A percentile compares a stretch with the other conserved stretches of the same genome.
These are phyloP conservation scores for Chymomyza costata DNA, from an alignment of 1,140 invertebrate species.

Conservation along the genomic window DNA sequence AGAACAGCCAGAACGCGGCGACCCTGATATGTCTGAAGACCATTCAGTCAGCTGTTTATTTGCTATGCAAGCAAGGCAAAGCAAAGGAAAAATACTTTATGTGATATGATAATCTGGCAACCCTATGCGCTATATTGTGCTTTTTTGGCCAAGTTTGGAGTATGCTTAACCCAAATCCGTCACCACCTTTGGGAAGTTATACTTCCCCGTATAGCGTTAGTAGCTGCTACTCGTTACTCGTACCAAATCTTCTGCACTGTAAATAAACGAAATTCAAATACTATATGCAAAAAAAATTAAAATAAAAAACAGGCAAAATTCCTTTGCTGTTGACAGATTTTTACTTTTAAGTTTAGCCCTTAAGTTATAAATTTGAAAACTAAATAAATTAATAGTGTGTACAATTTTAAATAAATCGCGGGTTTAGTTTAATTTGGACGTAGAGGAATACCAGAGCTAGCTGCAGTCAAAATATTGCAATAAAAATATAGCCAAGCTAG, in stretches of 20 bases:
- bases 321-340: slow-evolving; percentile 21
- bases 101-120: slow-evolving; percentile 48
- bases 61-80: too few relatives aligned
- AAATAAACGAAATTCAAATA: slow-evolving; percentile 31
- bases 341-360: slow-evolving; percentile 25
- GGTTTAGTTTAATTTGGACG: too few relatives aligned
- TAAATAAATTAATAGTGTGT: slow-evolving; percentile 32
- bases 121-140: not conserved
- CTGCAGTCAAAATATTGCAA: too few relatives aligned
- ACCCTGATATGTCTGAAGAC: slow-evolving; percentile 3
- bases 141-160: not conserved
- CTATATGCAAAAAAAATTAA: slow-evolving; percentile 18
- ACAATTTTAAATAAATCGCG: too few relatives aligned
- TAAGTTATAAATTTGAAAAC: slow-evolving; percentile 48
- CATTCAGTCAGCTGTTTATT: not conserved
- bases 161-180: not conserved
- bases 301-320: slow-evolving; percentile 23
- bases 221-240: too few relatives aligned
- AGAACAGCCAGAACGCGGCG: too few relatives aligned
- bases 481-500: too few relatives aligned
- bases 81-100: slow-evolving; percentile 50
- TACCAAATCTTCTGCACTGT: slow-evolving; percentile 28
- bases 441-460: too few relatives aligned
- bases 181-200: not conserved
- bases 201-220: too few relatives aligned